Evolutionary conservation across 2,113 vertebrate species (phyloP).

Genomic region (Saccopteryx bilineata): DNA sequence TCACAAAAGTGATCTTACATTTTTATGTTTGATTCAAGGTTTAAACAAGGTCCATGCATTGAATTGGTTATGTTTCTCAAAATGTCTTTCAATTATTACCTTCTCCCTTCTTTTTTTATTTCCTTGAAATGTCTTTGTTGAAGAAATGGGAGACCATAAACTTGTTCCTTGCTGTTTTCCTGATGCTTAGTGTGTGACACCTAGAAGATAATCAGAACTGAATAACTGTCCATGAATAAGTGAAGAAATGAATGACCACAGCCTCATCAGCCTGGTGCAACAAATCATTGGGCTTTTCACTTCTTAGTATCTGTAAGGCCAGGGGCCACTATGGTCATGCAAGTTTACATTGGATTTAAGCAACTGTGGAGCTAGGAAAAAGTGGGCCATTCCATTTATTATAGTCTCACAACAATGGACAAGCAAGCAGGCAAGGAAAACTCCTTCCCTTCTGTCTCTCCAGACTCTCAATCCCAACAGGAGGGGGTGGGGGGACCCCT

Average conservation of each 20-base stretch:
- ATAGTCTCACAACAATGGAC: too few species aligned
- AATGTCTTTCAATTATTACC: not conserved
- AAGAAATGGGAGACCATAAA: not conserved
- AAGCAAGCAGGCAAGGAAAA: too few species aligned
- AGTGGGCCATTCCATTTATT: too few species aligned
- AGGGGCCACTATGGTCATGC: too few species aligned
- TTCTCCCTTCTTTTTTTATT: not conserved
- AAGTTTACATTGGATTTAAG: too few species aligned
- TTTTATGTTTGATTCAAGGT: not conserved
- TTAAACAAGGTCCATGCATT: not conserved
- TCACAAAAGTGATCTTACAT: conserved; percentile 33
- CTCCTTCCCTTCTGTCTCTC: too few species aligned
- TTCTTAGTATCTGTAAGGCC: not conserved
- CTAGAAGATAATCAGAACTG: not conserved
- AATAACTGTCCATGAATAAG: not conserved
- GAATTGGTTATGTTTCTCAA: not conserved
- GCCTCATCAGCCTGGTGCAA: too few species aligned
- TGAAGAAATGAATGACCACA: not conserved
- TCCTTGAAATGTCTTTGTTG: conserved; percentile 32
- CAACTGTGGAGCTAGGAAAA: too few species aligned
- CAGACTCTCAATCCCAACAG: too few species aligned
- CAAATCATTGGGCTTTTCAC: not conserved
- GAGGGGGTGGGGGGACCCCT: too few species aligned
- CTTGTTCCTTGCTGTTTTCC: not conserved
- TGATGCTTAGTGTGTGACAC: not conserved